Evolutionary conservation across 2,797 vertebrate species (phyloP).

Genomic region (Anolis apletophallus): DNA sequence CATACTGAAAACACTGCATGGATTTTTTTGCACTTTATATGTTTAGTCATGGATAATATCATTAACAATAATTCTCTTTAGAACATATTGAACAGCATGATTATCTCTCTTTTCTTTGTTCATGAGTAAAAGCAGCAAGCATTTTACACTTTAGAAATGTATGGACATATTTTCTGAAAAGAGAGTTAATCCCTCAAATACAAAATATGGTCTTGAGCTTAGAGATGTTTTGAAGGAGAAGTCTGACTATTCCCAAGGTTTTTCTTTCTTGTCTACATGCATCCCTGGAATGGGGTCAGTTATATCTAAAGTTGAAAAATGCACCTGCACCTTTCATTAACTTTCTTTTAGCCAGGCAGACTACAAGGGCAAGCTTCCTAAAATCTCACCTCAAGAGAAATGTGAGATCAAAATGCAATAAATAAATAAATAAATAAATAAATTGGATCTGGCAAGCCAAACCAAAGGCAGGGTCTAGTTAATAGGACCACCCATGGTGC

Average conservation of each 20-base stretch:
- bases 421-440: too few species aligned
- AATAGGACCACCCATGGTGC: too few species aligned
- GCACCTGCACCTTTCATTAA: background rate
- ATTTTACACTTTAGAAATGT: constrained; percentile 21
- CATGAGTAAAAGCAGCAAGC: constrained; percentile 54
- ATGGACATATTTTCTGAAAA: constrained; percentile 45
- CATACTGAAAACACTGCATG: constrained; percentile 49
- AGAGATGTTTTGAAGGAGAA: constrained; percentile 47
- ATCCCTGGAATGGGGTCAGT: constrained; percentile 17
- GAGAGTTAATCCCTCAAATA: constrained; percentile 43
- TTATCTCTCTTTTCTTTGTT: constrained; percentile 48
- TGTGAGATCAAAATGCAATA: too few species aligned
- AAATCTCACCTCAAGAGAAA: too few species aligned
- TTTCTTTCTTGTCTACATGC: background rate
- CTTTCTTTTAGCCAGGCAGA: background rate
- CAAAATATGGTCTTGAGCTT: constrained; percentile 45
- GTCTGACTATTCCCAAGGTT: background rate
- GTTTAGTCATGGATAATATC: constrained; percentile 51
- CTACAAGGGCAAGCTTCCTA: too few species aligned
- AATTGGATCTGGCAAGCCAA: too few species aligned
- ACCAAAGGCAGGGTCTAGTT: too few species aligned
- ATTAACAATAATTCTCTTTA: constrained; percentile 63
- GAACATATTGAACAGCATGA: constrained; percentile 60
- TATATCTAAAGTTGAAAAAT: background rate
- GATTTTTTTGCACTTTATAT: constrained; percentile 60